These are phyloP conservation scores for Mellilla xanthometata DNA, from an alignment of 2,888 invertebrate species.

Conservation along the genomic window DNA sequence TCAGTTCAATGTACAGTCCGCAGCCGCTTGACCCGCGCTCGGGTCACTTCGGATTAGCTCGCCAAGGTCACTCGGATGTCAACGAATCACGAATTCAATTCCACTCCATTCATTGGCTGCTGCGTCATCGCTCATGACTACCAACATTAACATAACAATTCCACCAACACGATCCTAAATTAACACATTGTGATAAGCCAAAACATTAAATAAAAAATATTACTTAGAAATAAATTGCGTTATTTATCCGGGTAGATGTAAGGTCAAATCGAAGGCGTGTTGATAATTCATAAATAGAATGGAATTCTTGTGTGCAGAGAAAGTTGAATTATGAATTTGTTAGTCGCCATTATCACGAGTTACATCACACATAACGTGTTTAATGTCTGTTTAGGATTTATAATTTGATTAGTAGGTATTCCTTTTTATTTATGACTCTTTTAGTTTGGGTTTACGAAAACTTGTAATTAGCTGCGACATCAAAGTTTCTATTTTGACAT, in stretches of 20 bases:
- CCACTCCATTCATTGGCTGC: constrained; percentile 35
- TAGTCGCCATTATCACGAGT: constrained; percentile 24
- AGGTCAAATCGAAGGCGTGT: constrained; percentile 22
- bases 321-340: constrained; percentile 27
- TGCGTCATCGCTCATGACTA: constrained; percentile 36
- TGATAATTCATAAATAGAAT: constrained; percentile 20
- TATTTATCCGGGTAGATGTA: constrained; percentile 16
- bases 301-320: constrained; percentile 25
- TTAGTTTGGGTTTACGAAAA: background rate
- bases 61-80: constrained; percentile 50
- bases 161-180: constrained; percentile 13
- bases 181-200: constrained; percentile 16
- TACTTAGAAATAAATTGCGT: constrained; percentile 8
- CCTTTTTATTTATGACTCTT: constrained; percentile 10
- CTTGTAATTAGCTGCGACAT: background rate
- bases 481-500: background rate
- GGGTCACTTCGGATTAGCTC: constrained; percentile 44
- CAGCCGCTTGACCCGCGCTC: constrained; percentile 40
- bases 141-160: constrained; percentile 18
- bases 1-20: constrained; percentile 37
- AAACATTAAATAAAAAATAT: constrained; percentile 8
- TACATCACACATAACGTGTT: constrained; percentile 25
- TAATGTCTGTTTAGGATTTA: constrained; percentile 26
- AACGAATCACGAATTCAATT: constrained; percentile 45
- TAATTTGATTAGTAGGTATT: constrained; percentile 25